Conservation (phyloP, 2,888 invertebrate genomes). For the Megaustenia siamemsis region DNA sequence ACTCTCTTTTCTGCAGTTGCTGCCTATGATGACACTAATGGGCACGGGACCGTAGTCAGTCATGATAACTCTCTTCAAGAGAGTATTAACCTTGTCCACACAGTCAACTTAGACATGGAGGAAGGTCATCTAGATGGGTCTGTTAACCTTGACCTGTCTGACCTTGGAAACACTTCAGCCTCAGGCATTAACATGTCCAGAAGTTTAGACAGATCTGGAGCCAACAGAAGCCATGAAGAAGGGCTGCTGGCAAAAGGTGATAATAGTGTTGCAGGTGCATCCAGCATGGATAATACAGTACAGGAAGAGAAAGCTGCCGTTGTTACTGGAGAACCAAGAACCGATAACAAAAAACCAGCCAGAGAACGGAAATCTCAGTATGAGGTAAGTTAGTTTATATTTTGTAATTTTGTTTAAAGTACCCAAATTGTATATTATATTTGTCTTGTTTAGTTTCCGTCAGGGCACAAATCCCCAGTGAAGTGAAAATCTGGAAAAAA, state of each 20-base stretch:
- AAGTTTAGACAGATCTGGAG: neutral
- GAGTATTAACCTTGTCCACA: conserved; percentile 47
- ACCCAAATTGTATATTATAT: too few relatives aligned
- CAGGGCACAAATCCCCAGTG: too few relatives aligned
- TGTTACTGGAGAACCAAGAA: neutral
- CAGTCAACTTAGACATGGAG: conserved; percentile 51
- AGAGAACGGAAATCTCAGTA: conserved; percentile 41
- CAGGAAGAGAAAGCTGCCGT: neutral
- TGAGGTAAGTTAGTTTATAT: conserved; percentile 33
- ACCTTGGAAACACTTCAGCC: neutral
- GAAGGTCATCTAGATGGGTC: conserved; percentile 32
- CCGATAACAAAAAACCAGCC: conserved; percentile 1
- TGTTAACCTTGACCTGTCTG: conserved; percentile 34
- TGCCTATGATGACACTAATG: conserved; percentile 37
- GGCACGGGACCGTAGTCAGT: neutral
- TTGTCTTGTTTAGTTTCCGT: too few relatives aligned
- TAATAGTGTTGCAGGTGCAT: neutral
- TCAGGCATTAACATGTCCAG: conserved; percentile 8
- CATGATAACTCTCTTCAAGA: conserved; percentile 47
- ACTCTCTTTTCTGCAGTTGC: conserved; percentile 42
- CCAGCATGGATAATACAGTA: neutral
- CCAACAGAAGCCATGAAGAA: neutral
- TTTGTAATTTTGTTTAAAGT: too few relatives aligned
- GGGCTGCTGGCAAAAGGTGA: neutral
- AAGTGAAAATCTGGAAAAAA: too few relatives aligned